Percentiles rank a stretch among this genome's conserved stretches.
These are phyloP conservation scores for Drosophila lacicola DNA, from an alignment of 2,888 invertebrate genomes.

Conservation along the genomic window DNA sequence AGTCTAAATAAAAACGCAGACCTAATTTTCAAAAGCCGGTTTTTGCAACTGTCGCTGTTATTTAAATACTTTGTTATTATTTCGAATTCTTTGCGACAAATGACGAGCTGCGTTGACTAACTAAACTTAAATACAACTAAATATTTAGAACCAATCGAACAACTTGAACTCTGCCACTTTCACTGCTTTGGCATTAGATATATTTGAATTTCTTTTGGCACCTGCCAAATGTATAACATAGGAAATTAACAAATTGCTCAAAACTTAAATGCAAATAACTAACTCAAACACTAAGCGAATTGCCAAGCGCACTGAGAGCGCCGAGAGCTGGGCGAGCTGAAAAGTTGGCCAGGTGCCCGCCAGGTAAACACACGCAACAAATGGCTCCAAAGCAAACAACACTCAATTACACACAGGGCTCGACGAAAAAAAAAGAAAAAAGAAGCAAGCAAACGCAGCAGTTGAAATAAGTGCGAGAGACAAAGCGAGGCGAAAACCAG, in stretches of 20 bases:
- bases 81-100: slow-evolving; percentile 31
- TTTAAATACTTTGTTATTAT: slow-evolving; percentile 40
- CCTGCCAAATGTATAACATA: slow-evolving; percentile 44
- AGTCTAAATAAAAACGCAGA: slow-evolving; percentile 76
- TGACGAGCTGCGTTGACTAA: neutral
- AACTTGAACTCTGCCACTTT: slow-evolving; percentile 50
- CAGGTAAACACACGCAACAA: slow-evolving; percentile 42
- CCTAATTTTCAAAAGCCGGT: slow-evolving; percentile 73
- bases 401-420: slow-evolving; percentile 56
- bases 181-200: slow-evolving; percentile 33
- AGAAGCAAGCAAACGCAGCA: slow-evolving; percentile 40
- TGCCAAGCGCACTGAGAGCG: slow-evolving; percentile 46
- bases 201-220: slow-evolving; percentile 6
- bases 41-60: slow-evolving; percentile 38
- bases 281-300: slow-evolving; percentile 61
- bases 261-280: slow-evolving; percentile 65
- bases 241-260: slow-evolving; percentile 39
- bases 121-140: neutral
- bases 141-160: neutral
- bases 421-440: slow-evolving; percentile 22
- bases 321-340: slow-evolving; percentile 19
- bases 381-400: slow-evolving; percentile 57
- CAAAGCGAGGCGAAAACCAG: slow-evolving; percentile 54
- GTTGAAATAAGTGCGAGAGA: slow-evolving; percentile 64
- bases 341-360: slow-evolving; percentile 65